phyloP scores from a whole-genome alignment of 2,888 invertebrate genomes.

The Nomada goodeniana region DNA sequence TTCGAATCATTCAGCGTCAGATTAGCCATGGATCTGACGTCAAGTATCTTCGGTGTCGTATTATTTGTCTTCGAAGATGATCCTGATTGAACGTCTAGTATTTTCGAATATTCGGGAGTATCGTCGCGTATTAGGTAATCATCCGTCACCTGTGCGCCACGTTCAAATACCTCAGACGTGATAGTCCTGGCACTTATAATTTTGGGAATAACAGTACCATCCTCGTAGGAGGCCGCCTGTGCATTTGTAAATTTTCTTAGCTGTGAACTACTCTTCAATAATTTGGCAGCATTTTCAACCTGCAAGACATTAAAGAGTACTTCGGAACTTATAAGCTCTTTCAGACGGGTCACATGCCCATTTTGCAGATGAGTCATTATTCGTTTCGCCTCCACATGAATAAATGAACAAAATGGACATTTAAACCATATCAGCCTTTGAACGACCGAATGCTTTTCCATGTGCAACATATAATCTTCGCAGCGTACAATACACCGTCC shows the following conservation, averaged over 20 bases:
- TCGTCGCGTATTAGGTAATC: constrained; percentile 17
- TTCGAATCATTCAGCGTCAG: not conserved
- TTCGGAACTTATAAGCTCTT: constrained; percentile 64
- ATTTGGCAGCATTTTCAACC: not conserved
- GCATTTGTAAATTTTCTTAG: constrained; percentile 11
- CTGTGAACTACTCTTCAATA: not conserved
- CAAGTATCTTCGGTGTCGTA: constrained; percentile 66
- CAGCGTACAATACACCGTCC: constrained; percentile 70
- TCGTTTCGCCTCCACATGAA: constrained; percentile 54
- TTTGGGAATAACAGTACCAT: constrained; percentile 66
- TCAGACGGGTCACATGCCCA: constrained; percentile 65
- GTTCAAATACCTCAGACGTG: constrained; percentile 74
- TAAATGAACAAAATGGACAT: constrained; percentile 75
- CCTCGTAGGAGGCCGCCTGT: constrained; percentile 2
- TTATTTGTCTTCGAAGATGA: not conserved
- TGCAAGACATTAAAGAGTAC: constrained; percentile 47
- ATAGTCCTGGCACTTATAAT: constrained; percentile 77
- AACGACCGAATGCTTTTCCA: constrained; percentile 72
- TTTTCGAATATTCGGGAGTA: not conserved
- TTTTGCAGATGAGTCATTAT: constrained; percentile 69
- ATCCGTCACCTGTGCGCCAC: constrained; percentile 49
- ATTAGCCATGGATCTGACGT: constrained; percentile 67
- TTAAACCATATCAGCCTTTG: constrained; percentile 70
- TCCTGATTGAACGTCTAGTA: not conserved
- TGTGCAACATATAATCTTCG: constrained; percentile 72